These are phyloP conservation scores for Cryptoprocta ferox DNA, from an alignment of 2,797 vertebrate genomes.

Conservation along the genomic window DNA sequence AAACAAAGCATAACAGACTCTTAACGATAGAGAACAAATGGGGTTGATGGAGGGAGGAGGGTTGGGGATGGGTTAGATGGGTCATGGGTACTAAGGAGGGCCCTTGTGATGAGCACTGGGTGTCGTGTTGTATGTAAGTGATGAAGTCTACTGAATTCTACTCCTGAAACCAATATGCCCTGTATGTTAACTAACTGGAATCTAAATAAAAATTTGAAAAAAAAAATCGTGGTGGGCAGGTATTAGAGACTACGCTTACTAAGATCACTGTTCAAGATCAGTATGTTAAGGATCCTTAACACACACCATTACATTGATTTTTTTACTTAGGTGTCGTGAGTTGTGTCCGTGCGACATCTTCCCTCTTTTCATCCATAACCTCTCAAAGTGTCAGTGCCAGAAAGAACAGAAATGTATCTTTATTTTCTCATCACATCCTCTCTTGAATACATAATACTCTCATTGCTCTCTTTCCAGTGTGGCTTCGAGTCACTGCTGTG, in stretches of 20 bases:
- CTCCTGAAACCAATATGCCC: no score
- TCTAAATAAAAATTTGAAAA: no score
- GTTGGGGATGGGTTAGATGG: no score
- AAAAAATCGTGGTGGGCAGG: background rate
- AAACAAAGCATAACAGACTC: no score
- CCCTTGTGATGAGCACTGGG: no score
- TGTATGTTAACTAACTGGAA: no score
- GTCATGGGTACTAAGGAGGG: no score
- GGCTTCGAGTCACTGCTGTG: constrained; percentile 66
- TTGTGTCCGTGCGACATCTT: background rate
- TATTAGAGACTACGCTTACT: background rate
- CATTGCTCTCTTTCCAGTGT: constrained; percentile 59
- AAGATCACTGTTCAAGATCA: background rate
- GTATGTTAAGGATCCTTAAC: background rate
- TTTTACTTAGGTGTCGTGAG: background rate
- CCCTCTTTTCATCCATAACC: background rate
- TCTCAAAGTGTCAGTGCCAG: constrained; percentile 24
- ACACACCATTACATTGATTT: constrained; percentile 29
- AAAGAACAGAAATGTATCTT: constrained; percentile 30
- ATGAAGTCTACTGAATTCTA: no score
- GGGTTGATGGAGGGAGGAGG: no score
- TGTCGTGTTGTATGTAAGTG: no score
- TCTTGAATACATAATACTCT: constrained; percentile 61
- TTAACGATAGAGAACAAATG: no score
- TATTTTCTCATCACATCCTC: constrained; percentile 65